phyloP scores from a whole-genome alignment of 92 coral and sea anemone genomes.

The Chrysogorgia sp. region DNA sequence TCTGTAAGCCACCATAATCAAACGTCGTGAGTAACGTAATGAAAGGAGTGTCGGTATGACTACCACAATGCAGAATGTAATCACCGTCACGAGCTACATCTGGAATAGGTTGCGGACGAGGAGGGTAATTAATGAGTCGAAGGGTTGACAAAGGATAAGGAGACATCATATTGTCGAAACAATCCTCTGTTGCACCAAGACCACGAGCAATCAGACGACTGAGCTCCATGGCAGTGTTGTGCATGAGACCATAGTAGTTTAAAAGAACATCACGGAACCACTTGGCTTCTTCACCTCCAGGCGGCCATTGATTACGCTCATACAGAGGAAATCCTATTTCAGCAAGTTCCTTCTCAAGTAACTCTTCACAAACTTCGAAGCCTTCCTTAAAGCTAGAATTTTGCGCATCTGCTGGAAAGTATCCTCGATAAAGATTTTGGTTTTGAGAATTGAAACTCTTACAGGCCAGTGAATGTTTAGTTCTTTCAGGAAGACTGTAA shows the following conservation, averaged over 20 bases:
- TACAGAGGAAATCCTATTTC: conserved; percentile 53
- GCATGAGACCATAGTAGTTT: conserved; percentile 48
- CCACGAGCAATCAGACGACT: conserved; percentile 60
- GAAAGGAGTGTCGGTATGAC: conserved; percentile 54
- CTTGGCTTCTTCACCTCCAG: conserved; percentile 45
- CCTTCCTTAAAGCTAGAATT: conserved; percentile 50
- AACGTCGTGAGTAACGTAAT: conserved; percentile 55
- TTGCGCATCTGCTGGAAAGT: conserved; percentile 48
- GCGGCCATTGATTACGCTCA: conserved; percentile 60
- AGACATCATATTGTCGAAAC: conserved; percentile 55
- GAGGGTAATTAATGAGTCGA: conserved; percentile 56
- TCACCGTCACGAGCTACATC: conserved; percentile 50
- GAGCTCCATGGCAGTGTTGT: conserved; percentile 43
- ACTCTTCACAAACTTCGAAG: conserved; percentile 38
- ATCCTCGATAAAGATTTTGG: conserved; percentile 56
- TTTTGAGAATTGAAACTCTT: conserved; percentile 50
- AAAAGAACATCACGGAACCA: conserved; percentile 40
- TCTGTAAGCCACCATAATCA: conserved; percentile 56
- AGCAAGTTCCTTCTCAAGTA: conserved; percentile 23
- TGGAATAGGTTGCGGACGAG: conserved; percentile 35
- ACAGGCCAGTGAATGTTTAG: conserved; percentile 33
- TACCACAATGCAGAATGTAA: conserved; percentile 46
- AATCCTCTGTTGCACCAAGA: conserved; percentile 50
- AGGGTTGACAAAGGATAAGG: conserved; percentile 56
- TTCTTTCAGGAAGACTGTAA: conserved; percentile 42